A percentile compares a stretch with the other conserved stretches of the same genome.
These are phyloP conservation scores for Platycercus adscitus DNA, from an alignment of 2,113 vertebrate genomes.

Conservation along the genomic window DNA sequence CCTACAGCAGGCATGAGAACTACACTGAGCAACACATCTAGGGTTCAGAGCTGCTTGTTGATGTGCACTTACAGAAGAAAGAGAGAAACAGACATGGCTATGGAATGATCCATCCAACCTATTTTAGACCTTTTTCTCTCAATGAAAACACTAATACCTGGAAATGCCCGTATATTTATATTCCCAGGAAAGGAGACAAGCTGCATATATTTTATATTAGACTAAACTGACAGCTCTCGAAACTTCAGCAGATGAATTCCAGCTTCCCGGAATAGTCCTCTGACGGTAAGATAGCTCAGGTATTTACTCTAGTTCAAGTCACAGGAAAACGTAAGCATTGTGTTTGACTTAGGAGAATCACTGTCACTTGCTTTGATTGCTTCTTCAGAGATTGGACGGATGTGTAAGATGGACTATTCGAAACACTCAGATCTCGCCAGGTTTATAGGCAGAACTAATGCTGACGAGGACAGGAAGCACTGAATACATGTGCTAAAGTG, in stretches of 20 bases:
- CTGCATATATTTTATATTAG: neutral
- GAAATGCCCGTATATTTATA: neutral
- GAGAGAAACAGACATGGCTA: neutral
- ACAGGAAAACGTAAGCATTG: neutral
- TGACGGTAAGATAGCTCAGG: neutral
- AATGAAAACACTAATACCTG: neutral
- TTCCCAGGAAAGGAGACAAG: neutral
- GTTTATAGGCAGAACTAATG: neutral
- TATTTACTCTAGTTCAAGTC: neutral
- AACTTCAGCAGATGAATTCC: neutral
- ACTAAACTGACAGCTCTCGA: neutral
- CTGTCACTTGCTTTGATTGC: no score
- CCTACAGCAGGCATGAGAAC: neutral
- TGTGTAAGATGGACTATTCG: neutral
- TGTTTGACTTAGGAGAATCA: neutral
- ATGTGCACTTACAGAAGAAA: neutral
- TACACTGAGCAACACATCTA: neutral
- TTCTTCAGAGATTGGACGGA: neutral
- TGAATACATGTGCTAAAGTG: neutral
- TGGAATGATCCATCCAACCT: neutral
- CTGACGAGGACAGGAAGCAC: neutral
- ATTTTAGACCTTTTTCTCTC: neutral
- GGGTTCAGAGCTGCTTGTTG: neutral
- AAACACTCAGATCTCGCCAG: neutral
- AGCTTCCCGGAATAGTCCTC: neutral